Base-by-base conservation (phyloP, 1,140 invertebrate genomes). In the Schmidtea mediterranea region DNA sequence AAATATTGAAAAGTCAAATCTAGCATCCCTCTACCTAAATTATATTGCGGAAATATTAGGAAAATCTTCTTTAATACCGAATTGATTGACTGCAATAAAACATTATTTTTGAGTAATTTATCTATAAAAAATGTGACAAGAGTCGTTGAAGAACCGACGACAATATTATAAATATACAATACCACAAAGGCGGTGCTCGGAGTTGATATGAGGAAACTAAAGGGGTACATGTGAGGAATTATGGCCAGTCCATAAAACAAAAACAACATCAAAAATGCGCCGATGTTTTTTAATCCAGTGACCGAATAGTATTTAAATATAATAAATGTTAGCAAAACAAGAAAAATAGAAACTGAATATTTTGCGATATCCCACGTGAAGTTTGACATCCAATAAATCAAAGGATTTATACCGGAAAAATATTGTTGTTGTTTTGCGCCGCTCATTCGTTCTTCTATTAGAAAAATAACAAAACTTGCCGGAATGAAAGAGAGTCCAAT, bases 401-500 rank as follows among this genome's bases (percentile, higher is more conserved):
- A 53, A 16, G 69, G 68, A 52, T 70, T 70, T 2, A 76, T 67
- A 1, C 80, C 80, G 38, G 77, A 78, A 19, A 82, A 77, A 57
- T 77, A 70, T 61, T 78, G 75, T 12, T 77, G 59, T 52, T 77
- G 76, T 56, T 76, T 77, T 16, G 70, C 70, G 55, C 72, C 69
- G 50, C 64, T 68, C 0, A 65, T 59, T 40, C 71, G 56, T 56
- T 77, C 75, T 56, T 76, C 72, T 46, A 76, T 72, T 1, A 76
- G 72, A 55, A 79, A 79, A 1, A 81, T 59, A 1, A 79, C 69
- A 55, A 78, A 76, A 53, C 77, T 77, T 1, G 78, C 72, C 1
- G 76, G 75, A 1, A 81, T 73, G 53, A 81, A 73, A 36, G 71
- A 71, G 58, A 75, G 59, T 8, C 73, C 73, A 58, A 75, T 73